These are phyloP conservation scores for Corydoras maculifer DNA, from an alignment of 2,113 vertebrate genomes.

Conservation along the genomic window DNA sequence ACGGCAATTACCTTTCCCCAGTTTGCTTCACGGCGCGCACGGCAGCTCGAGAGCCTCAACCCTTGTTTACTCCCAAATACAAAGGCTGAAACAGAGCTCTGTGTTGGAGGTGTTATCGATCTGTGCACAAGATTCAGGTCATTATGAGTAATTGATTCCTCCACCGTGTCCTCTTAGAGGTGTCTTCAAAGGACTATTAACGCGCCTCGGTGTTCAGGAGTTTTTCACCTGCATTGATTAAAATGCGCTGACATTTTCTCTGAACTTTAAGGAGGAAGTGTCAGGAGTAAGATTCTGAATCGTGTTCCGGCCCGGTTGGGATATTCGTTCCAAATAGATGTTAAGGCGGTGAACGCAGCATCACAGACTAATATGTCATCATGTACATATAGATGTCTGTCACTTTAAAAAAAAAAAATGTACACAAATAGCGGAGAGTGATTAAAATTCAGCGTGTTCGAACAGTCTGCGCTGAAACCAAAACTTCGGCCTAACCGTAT, in stretches of 20 bases:
- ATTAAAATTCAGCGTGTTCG: too few species aligned
- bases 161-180: conserved; percentile 33
- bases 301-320: not conserved
- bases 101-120: conserved; percentile 53
- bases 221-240: conserved; percentile 26
- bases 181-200: conserved; percentile 39
- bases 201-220: conserved; percentile 29
- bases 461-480: too few species aligned
- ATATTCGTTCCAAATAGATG: too few species aligned
- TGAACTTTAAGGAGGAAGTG: not conserved
- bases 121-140: conserved; percentile 39
- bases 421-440: too few species aligned
- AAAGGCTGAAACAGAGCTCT: conserved; percentile 42
- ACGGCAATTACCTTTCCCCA: conserved; percentile 58
- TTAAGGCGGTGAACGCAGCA: too few species aligned
- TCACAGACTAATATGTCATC: too few species aligned
- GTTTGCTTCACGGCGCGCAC: conserved; percentile 54
- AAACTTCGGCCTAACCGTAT: too few species aligned
- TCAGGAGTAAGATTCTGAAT: not conserved
- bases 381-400: too few species aligned
- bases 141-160: conserved; percentile 46
- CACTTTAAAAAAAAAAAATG: too few species aligned
- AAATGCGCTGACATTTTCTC: conserved; percentile 15
- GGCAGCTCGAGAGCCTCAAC: conserved; percentile 37
- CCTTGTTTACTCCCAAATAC: conserved; percentile 42